phyloP scores from a whole-genome alignment of 2,888 invertebrate genomes.

The Pachliopta kotzebuea region DNA sequence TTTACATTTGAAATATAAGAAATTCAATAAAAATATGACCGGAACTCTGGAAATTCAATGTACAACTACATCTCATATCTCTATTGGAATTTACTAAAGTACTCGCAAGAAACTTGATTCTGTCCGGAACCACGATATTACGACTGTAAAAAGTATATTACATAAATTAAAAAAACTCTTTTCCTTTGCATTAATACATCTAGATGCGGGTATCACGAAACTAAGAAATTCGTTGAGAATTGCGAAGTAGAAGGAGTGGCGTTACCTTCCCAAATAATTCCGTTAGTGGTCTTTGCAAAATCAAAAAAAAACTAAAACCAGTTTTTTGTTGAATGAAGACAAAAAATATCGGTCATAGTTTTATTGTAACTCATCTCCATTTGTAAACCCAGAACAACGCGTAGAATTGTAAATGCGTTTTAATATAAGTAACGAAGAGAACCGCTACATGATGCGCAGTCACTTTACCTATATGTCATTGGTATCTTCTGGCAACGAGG shows the following conservation, averaged over 20 bases:
- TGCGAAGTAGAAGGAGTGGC: not conserved
- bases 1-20: too few species aligned
- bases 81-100: too few species aligned
- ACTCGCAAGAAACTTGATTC: too few species aligned
- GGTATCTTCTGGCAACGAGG: slow-evolving; percentile 15
- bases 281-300: too few species aligned
- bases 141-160: not conserved
- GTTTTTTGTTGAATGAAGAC: not conserved
- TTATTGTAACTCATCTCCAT: not conserved
- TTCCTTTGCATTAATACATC: not conserved
- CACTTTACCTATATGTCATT: slow-evolving; percentile 9
- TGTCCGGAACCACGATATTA: too few species aligned
- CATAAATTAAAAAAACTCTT: not conserved
- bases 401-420: not conserved
- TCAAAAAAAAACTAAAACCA: too few species aligned
- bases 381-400: not conserved
- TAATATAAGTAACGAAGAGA: not conserved
- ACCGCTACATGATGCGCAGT: slow-evolving; percentile 1
- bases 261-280: too few species aligned
- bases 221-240: not conserved
- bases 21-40: too few species aligned
- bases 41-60: too few species aligned
- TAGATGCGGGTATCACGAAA: not conserved
- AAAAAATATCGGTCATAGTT: not conserved
- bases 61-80: too few species aligned